Base-by-base conservation (phyloP, 2,113 vertebrate species). In the Lycocorax pyrrhopterus region DNA sequence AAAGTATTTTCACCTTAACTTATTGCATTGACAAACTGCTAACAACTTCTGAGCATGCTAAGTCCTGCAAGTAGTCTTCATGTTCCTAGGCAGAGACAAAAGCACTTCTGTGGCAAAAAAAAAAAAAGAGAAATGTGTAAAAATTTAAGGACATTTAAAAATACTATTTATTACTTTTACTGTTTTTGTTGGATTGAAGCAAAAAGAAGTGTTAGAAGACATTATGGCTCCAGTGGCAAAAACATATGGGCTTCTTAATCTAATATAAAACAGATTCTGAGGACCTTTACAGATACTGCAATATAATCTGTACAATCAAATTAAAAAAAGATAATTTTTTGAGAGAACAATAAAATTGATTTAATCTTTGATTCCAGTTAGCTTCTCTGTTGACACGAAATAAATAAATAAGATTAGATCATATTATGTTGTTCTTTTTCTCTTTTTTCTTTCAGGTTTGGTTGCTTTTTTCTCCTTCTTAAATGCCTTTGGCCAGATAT, bases 1-100 rank as follows among this genome's bases (percentile, higher is more conserved):
- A 74, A 22, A 60, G n/a, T 37, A 82, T 94, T 97, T 96, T 89
- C 68, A 69, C 22, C 66, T 86, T 79, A 87, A 95, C 44, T 29
- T 76, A 51, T 9, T 78, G 63, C 37, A 43, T 26, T 84, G 60
- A 59, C 37, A 75, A 93, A 91, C 30, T 88, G 59, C 25, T 94
- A 88, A 82, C 37, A 89, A 74, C 49, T 94, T 89, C 52, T 93
- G 69, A 62, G 8, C 14, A 16, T 35, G 29, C 8, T 60, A 86
- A 84, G 59, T 86, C 18, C 41, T 58, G 1, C 53, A 63, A 17
- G 4, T 35, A 71, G 59, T 32, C 62, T 67, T 79, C 17, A 55
- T 47, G 9, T 87, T n/a, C 12, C 17, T 21, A 77, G 14, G 13
- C 1, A 6, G 13, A 72, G 4, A 1, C 0, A 21, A 12, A 16